Evolutionary conservation across 2,797 vertebrate genomes (phyloP).

Genomic region (Phylloscopus collybita): DNA sequence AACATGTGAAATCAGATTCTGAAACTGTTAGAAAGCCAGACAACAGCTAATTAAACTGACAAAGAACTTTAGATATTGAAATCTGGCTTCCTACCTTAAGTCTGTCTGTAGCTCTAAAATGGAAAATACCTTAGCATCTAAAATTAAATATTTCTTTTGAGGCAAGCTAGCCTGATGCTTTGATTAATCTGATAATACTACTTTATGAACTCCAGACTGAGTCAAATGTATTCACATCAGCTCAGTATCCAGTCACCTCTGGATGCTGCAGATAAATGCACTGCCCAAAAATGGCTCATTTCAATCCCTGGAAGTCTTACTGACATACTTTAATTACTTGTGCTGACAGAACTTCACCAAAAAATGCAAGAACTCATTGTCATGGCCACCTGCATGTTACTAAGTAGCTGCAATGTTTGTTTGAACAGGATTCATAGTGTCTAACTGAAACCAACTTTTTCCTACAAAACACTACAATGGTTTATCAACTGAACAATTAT

Average conservation of each 20-base stretch:
- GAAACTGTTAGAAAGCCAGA: neutral
- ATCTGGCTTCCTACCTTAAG: neutral
- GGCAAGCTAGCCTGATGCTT: neutral
- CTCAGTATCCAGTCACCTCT: slow-evolving; percentile 65
- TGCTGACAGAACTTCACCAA: slow-evolving; percentile 78
- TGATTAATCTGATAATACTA: neutral
- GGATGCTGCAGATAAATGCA: slow-evolving; percentile 81
- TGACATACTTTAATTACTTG: slow-evolving; percentile 82
- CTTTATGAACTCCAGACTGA: slow-evolving; percentile 84
- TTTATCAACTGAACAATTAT: neutral
- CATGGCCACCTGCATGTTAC: neutral
- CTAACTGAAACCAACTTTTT: neutral
- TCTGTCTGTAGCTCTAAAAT: neutral
- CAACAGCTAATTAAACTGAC: neutral
- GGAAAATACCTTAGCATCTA: neutral
- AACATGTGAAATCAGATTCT: neutral
- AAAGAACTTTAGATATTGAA: neutral
- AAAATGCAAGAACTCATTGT: neutral
- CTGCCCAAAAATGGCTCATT: slow-evolving; percentile 81
- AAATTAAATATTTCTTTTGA: neutral
- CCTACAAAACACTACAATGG: neutral
- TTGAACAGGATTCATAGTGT: neutral
- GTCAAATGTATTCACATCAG: slow-evolving; percentile 82
- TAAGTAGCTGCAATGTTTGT: neutral
- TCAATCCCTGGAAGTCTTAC: slow-evolving; percentile 81